Base-by-base conservation (phyloP, 2,888 invertebrate species). In the Strigamia maritima region DNA sequence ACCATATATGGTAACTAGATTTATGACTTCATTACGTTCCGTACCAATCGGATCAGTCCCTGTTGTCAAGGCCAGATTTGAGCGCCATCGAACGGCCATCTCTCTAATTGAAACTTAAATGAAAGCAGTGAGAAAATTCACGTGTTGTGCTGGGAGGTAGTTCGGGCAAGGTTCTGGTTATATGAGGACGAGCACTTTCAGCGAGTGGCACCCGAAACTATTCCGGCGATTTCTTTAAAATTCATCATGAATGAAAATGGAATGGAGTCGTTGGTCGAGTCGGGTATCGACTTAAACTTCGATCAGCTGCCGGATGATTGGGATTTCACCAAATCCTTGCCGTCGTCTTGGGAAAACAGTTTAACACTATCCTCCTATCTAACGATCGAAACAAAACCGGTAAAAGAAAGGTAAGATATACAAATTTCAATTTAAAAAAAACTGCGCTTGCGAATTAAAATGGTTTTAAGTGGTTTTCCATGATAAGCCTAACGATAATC, bases 341-440 rank as follows among this genome's bases (percentile, higher is more conserved):
- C 44, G 60, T 60, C 60, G 10, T 60, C 60, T 60, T 60, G 60
- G 60, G 60, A 60, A 60, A 60, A 60, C 24, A 24, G 24, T 60
- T 19, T 60, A 8, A 44, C 44, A 44, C 14, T 44, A 44, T 19
- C n/a, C 24, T n/a, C 19, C 8, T 60, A 19, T 19, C n/a, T 22
- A 22, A 60, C 24, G 1, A 19, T 60, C 60, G 22, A 60, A 1
- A 24, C 22, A 0, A 16, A 60, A 22, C 60, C 60, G 22, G 60
- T 60, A 24, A 60, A 60, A 60, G 60, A 60, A 60, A 19, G 60
- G 60, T 60, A 60, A 60, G 60, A 60, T 22, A 60, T 7, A 16
- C 14, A 49, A 49, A 49, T 49, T 49, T 49, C 19, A n/a, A 10
- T 10, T 19, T 16, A 6, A 49, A 6, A 19, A 10, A 3, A 49